Conservation (phyloP, 92 coral and sea anemone species). For the Montipora capitata region DNA sequence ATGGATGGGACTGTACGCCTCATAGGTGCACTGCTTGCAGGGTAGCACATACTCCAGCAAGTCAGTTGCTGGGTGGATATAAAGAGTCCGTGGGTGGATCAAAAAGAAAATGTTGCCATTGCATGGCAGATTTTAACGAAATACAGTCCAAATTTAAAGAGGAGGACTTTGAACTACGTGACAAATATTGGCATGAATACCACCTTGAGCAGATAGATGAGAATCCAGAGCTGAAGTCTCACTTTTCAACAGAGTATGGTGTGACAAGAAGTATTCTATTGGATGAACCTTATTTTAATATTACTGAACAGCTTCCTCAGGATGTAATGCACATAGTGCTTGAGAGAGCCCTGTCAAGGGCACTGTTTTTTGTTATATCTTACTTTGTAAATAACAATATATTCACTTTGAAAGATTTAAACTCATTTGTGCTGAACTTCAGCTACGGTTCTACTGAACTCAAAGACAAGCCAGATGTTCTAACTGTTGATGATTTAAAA, state of each 20-base stretch:
- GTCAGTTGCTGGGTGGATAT: slow-evolving; percentile 48
- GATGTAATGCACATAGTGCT: background rate
- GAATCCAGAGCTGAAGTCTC: background rate
- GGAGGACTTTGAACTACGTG: slow-evolving; percentile 42
- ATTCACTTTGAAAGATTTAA: background rate
- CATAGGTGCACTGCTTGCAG: slow-evolving; percentile 35
- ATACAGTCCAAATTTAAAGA: slow-evolving; percentile 53
- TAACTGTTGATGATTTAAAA: background rate
- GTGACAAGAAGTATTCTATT: background rate
- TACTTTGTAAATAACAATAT: background rate
- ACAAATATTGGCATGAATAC: slow-evolving; percentile 32
- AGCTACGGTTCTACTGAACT: background rate
- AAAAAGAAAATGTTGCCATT: slow-evolving; percentile 56
- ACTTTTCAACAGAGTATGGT: background rate
- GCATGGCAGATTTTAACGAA: slow-evolving; percentile 40
- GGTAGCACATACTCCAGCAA: slow-evolving; percentile 66
- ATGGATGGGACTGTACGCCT: slow-evolving; percentile 19
- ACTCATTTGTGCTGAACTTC: background rate
- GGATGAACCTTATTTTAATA: background rate
- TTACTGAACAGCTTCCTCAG: background rate
- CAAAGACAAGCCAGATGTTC: slow-evolving; percentile 24
- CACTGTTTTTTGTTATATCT: background rate
- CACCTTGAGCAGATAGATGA: background rate
- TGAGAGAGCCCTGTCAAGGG: background rate
- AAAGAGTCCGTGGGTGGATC: slow-evolving; percentile 69